These are phyloP conservation scores for Scolopax mira DNA, from an alignment of 2,113 vertebrate species.

Conservation along the genomic window DNA sequence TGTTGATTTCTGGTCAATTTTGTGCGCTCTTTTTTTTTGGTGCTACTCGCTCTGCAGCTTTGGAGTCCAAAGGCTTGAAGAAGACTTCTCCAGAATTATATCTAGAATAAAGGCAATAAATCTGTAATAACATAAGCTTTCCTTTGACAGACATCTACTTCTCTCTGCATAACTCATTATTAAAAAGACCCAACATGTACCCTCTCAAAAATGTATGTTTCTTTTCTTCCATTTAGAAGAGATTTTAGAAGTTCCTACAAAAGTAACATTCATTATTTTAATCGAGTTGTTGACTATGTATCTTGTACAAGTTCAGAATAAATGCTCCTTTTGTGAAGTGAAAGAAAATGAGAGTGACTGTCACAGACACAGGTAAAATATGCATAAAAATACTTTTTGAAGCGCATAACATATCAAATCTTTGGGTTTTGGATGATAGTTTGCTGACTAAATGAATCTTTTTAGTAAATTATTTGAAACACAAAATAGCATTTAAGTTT, in stretches of 20 bases:
- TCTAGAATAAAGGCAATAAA: not conserved
- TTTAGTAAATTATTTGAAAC: not conserved
- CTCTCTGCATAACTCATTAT: not conserved
- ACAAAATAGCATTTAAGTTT: not conserved
- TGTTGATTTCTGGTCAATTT: not conserved
- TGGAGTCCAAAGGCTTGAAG: not conserved
- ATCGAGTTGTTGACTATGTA: not conserved
- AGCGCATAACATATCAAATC: not conserved
- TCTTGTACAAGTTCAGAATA: not conserved
- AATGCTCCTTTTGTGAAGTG: not conserved
- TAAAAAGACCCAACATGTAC: not conserved
- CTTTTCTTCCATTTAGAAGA: not conserved
- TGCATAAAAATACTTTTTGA: not conserved
- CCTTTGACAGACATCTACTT: not conserved
- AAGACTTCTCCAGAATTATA: not conserved
- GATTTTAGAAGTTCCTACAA: not conserved
- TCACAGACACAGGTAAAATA: not conserved
- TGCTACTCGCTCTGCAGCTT: not conserved
- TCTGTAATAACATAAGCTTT: not conserved
- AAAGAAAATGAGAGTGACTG: not conserved
- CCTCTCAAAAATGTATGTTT: not conserved
- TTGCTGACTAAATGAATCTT: not conserved
- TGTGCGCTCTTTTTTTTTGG: not conserved
- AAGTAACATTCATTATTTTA: not conserved
- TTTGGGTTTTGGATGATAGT: not conserved